Evolutionary conservation across 1,140 invertebrate species (phyloP).

Genomic region (Drosophila pruinosa): DNA sequence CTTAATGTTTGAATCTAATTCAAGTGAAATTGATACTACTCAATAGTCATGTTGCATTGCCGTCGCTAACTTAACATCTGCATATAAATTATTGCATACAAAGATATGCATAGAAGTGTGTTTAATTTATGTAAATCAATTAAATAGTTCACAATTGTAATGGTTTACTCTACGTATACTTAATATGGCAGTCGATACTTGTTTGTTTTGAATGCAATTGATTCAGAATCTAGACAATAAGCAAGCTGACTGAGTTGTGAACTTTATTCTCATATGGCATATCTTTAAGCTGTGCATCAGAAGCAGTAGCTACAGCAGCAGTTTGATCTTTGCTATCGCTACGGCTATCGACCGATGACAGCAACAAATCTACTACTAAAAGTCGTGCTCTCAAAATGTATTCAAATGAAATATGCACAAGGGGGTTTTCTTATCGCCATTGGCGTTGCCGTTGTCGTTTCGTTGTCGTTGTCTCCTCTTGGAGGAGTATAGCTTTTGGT

Average conservation of each 20-base stretch:
- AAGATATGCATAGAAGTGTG: no score
- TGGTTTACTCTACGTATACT: background rate
- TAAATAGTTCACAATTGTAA: background rate
- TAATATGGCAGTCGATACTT: background rate
- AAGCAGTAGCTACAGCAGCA: no score
- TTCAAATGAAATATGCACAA: conserved; percentile 31
- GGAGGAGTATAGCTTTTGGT: conserved; percentile 44
- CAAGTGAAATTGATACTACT: background rate
- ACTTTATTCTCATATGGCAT: background rate
- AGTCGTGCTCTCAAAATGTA: conserved; percentile 3
- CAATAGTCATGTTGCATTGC: background rate
- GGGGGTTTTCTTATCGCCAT: conserved; percentile 51
- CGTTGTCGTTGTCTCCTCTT: conserved; percentile 8
- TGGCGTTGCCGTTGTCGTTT: background rate
- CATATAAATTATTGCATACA: no score
- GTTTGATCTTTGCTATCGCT: background rate
- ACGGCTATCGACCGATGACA: background rate
- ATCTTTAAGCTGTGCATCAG: background rate
- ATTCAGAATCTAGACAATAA: background rate
- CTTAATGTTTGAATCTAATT: background rate
- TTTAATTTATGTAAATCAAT: background rate
- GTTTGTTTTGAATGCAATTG: background rate
- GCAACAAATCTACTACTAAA: background rate
- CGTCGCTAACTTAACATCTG: no score
- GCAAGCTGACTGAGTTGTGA: background rate